A percentile compares a stretch with the other conserved stretches of the same genome.
Evolutionary conservation across 2,797 vertebrate genomes (phyloP).

Genomic region (Sebastolobus alascanus): DNA sequence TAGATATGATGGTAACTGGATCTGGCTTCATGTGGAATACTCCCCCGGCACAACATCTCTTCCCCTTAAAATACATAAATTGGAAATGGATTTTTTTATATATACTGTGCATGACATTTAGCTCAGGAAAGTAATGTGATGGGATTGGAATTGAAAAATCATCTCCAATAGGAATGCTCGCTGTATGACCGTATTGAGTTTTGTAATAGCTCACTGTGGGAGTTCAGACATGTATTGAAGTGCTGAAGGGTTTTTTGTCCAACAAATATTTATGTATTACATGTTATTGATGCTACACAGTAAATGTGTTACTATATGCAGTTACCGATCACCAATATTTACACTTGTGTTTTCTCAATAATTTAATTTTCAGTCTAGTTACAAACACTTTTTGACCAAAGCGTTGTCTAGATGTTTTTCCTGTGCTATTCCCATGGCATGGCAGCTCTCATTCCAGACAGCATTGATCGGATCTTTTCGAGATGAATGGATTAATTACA

Average conservation of each 20-base stretch:
- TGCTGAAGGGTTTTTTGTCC: slow-evolving; percentile 31
- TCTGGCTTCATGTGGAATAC: slow-evolving; percentile 44
- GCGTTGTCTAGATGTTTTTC: slow-evolving; percentile 46
- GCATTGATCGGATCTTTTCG: slow-evolving; percentile 85
- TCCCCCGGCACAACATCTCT: slow-evolving; percentile 45
- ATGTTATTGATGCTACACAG: slow-evolving; percentile 36
- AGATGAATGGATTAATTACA: slow-evolving; percentile 91
- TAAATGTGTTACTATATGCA: slow-evolving; percentile 42
- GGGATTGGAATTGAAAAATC: slow-evolving; percentile 66
- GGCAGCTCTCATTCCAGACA: slow-evolving; percentile 70
- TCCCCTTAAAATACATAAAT: slow-evolving; percentile 65
- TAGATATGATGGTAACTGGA: slow-evolving; percentile 33
- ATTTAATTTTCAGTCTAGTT: slow-evolving; percentile 44
- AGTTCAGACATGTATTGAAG: slow-evolving; percentile 45
- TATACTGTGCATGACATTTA: slow-evolving; percentile 74
- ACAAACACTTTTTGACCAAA: slow-evolving; percentile 32
- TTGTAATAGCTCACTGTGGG: slow-evolving; percentile 59
- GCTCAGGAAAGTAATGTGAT: slow-evolving; percentile 65
- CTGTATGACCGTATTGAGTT: slow-evolving; percentile 60
- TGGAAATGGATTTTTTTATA: slow-evolving; percentile 77
- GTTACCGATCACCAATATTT: slow-evolving; percentile 45
- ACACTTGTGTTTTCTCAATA: slow-evolving; percentile 44
- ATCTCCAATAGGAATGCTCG: slow-evolving; percentile 45
- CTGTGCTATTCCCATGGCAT: slow-evolving; percentile 55
- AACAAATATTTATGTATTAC: slow-evolving; percentile 42